Evolutionary conservation across 2,113 vertebrate species (phyloP), one percentile per base, ranked within the genome.

Genomic region (Sarotherodon lohbergeri): DNA sequence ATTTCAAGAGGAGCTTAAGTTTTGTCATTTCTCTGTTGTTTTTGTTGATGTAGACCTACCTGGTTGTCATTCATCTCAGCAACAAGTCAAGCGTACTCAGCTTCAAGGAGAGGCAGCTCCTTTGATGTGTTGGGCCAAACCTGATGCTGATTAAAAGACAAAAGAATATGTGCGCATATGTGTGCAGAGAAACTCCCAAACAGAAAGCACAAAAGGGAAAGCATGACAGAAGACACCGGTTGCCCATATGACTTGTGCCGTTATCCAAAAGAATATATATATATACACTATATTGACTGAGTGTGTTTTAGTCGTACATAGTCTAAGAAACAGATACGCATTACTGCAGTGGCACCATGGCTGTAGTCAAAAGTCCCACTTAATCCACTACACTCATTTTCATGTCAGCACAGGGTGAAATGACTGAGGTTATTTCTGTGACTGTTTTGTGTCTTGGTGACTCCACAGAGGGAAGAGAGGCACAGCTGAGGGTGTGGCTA

Each of bases 11-110:
- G 87, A 86, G 48, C 88, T 88, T 88, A 91, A 83, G 66, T 73
- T 56, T 90, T 89, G 87, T 92, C 83, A 93, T 73, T 86, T 86
- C 87, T 84, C 83, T 86, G 78, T 82, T 91, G 80, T 88, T 91
- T 73, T 80, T 86, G 82, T 56, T 27, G 22, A 22, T 78, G 46
- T 43, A 29, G 83, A 80, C 41, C 73, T 85, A 89, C 88, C 85
- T 91, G 85, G 80, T 90, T 94, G 88, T 92, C 92, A 90, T 86
- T 91, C 86, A 86, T 81, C 84, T 83, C 76, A 76, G 81, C 82
- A 82, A 59, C 86, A 46, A 91, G 86, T 91, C 88, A 79, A 92
- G 92, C 57, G 4, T 84, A 41, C 78, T 91, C 76, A 48, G 71
- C 89, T 92, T 94, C 88, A 91, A 94, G 86, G 85, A 83, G 68